These are phyloP conservation scores for Acanthosoma haemorrhoidale DNA, from an alignment of 2,888 invertebrate species.

Conservation along the genomic window DNA sequence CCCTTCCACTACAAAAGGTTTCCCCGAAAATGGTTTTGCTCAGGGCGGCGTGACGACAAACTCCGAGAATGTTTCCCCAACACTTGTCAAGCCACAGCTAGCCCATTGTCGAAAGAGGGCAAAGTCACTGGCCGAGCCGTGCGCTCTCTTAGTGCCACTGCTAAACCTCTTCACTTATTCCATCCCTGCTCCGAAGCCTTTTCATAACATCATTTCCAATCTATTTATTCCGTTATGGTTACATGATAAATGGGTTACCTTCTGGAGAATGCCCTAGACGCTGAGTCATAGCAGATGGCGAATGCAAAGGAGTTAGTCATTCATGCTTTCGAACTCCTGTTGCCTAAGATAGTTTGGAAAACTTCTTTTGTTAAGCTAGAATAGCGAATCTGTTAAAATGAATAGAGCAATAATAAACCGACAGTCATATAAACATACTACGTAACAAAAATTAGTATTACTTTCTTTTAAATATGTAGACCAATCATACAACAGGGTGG, in stretches of 20 bases:
- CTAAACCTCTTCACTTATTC: conserved; percentile 22
- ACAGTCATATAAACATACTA: too few relatives aligned
- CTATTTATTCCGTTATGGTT: background rate
- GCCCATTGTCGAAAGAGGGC: background rate
- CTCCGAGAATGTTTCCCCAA: conserved; percentile 10
- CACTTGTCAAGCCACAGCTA: conserved; percentile 15
- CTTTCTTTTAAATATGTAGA: too few relatives aligned
- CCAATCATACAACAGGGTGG: too few relatives aligned
- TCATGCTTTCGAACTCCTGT: too few relatives aligned
- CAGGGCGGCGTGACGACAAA: background rate
- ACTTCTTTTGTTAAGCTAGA: too few relatives aligned
- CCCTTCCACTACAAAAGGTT: conserved; percentile 3
- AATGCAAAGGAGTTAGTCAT: background rate
- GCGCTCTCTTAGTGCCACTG: too few relatives aligned
- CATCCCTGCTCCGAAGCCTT: background rate
- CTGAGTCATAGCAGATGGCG: background rate
- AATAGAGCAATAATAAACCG: too few relatives aligned
- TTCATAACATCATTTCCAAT: conserved; percentile 1
- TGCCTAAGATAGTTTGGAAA: too few relatives aligned
- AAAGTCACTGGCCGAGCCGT: background rate
- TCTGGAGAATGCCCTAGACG: background rate
- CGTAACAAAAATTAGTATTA: too few relatives aligned
- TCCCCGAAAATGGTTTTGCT: conserved; percentile 10
- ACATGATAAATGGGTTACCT: background rate
- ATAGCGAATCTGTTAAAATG: too few relatives aligned